Evolutionary conservation across 2,113 vertebrate genomes (phyloP).

Genomic region (Chaetorhynchus papuensis): DNA sequence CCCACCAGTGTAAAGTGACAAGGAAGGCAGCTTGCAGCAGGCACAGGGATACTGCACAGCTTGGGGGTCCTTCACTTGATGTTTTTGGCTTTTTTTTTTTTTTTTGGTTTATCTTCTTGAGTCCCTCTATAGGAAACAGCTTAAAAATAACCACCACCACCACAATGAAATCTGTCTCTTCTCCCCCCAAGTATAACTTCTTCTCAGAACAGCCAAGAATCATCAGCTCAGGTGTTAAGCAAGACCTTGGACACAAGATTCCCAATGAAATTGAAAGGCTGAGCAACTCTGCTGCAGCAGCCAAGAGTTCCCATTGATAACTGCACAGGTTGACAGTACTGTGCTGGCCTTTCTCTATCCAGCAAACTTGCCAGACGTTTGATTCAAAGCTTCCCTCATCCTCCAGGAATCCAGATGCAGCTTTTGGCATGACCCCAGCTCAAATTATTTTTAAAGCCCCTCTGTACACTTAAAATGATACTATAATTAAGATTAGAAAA

Average conservation of each 20-base stretch:
- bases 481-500: slow-evolving; percentile 38
- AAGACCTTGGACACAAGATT: background rate
- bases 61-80: background rate
- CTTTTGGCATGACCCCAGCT: background rate
- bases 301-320: background rate
- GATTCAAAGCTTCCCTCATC: slow-evolving; percentile 6
- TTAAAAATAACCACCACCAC: background rate
- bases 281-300: background rate
- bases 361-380: background rate
- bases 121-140: background rate
- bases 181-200: rapidly evolving
- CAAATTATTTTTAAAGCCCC: slow-evolving; percentile 18
- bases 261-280: background rate
- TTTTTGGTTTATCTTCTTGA: background rate
- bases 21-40: background rate
- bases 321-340: background rate
- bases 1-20: rapidly evolving
- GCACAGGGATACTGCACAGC: background rate
- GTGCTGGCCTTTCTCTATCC: background rate
- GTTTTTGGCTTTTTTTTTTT: background rate
- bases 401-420: slow-evolving; percentile 17
- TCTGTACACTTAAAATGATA: slow-evolving; percentile 10
- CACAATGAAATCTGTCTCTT: background rate
- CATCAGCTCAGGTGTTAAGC: background rate
- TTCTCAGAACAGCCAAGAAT: background rate